Base-by-base conservation (phyloP, 1,140 invertebrate genomes). In the Pissodes strobi region DNA sequence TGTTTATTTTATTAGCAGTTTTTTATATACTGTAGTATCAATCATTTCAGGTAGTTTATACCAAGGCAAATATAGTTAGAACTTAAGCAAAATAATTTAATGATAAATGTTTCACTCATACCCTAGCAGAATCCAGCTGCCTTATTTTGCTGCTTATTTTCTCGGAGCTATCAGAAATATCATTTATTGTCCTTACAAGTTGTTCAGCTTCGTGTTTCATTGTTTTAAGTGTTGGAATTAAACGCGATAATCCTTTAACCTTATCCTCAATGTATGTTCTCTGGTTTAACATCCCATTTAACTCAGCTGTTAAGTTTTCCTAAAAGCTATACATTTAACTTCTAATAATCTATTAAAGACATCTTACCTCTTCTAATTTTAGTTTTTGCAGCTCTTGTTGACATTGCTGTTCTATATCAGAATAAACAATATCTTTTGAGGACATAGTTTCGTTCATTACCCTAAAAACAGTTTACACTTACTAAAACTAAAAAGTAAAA, bases 81-180 rank as follows among this genome's bases (percentile, higher is more conserved):
- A n/a, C n/a, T n/a, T n/a, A n/a, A n/a, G n/a, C n/a, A n/a, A n/a
- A n/a, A n/a, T n/a, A n/a, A n/a, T n/a, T 27, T 5, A 27, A 5
- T 9, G 3, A 9, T 5, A 27, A 27, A 9, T 27, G 9, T 27
- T 5, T 27, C 4, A 27, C 9, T 27, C 81, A 80, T 84, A 95
- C 93, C 76, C 97, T 91, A 1, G 95, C 95, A 45, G 92, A 81
- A 82, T 99, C 97, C 18, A 99, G 79, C 61, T 94, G 89, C 43
- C 95, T 85, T 9, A 99, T 96, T 90, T 98, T 98, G 22, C 91
- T 90, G 76, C 94, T 97, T 15, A 98, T 95, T 80, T 94, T 94
- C 74, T 95, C 91, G 2, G 95, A 95, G 48, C 98, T 81, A 23
- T 87, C 84, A 38, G 95, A 93, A 1, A 96, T 97, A 73, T 89